phyloP scores from a whole-genome alignment of 37 sponge, comb jelly and placozoan genomes.

The Mnemiopsis leidyi region DNA sequence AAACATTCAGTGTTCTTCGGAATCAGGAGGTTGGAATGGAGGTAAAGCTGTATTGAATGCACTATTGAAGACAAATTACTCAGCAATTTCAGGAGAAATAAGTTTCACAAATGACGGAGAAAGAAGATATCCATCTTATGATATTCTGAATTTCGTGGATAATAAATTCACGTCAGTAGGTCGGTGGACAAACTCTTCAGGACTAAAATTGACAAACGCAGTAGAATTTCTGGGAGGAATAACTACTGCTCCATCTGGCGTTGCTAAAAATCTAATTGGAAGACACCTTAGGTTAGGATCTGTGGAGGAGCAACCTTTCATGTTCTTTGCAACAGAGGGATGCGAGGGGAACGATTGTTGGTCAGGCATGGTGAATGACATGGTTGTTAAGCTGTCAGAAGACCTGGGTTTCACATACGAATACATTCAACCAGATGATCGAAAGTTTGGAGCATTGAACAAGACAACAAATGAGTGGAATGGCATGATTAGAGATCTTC shows the following conservation, averaged over 20 bases:
- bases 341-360: background rate
- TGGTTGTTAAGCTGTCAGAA: background rate
- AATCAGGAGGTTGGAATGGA: background rate
- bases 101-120: background rate
- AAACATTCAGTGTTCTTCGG: background rate
- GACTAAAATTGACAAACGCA: background rate
- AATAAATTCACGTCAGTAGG: background rate
- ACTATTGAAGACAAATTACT: background rate
- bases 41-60: background rate
- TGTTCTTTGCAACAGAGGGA: background rate
- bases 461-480: background rate
- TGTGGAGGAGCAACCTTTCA: background rate
- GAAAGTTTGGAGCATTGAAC: background rate
- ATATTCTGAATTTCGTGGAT: background rate
- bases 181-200: background rate
- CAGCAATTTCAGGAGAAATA: background rate
- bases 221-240: background rate
- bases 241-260: background rate
- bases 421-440: background rate
- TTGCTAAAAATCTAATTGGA: background rate
- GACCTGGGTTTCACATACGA: slow-evolving; percentile 18
- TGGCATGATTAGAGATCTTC: background rate
- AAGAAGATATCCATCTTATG: background rate
- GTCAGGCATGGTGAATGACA: background rate
- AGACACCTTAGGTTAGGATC: background rate